Evolutionary conservation across 2,797 vertebrate species (phyloP).

Genomic region (Erithacus rubecula): DNA sequence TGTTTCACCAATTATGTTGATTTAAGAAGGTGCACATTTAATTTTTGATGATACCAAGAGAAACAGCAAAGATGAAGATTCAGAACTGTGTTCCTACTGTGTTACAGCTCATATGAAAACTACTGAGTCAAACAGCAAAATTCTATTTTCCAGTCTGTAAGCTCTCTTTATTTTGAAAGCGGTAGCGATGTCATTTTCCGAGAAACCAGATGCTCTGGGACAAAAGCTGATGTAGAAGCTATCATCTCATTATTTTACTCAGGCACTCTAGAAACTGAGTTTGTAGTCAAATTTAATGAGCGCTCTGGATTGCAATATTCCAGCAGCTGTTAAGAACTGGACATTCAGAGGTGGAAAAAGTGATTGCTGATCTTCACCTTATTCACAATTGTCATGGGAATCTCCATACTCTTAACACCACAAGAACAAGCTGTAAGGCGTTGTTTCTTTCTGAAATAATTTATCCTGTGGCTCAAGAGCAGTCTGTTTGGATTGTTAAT

Average conservation of each 20-base stretch:
- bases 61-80: background rate
- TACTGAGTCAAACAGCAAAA: background rate
- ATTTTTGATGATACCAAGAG: background rate
- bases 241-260: background rate
- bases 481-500: background rate
- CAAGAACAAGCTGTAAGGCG: background rate
- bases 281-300: background rate
- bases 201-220: background rate
- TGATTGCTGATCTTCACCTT: background rate
- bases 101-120: background rate
- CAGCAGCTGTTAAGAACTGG: background rate
- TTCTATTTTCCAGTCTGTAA: background rate
- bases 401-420: fast-evolving
- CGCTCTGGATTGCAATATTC: background rate
- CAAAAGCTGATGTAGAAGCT: background rate
- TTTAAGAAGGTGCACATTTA: background rate
- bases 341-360: background rate
- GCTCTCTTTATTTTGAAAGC: background rate
- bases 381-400: background rate
- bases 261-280: background rate
- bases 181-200: background rate
- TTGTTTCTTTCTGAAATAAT: background rate
- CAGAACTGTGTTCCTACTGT: background rate
- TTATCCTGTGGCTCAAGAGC: background rate
- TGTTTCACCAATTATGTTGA: background rate